Base-by-base conservation (phyloP, 2,888 invertebrate genomes). In the Allolobophora icterica region DNA sequence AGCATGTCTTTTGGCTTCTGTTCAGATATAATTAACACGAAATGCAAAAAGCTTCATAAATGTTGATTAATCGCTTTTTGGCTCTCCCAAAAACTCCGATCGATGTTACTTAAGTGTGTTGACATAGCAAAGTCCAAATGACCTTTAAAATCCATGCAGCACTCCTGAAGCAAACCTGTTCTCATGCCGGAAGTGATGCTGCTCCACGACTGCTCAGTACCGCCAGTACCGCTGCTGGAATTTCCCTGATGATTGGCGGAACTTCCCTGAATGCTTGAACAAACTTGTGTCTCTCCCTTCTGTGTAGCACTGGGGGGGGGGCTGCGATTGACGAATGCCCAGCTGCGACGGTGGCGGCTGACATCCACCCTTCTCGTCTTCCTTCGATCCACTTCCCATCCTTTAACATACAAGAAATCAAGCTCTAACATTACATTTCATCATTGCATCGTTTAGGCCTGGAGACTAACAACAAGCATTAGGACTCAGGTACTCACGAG, bases 151-250 rank as follows among this genome's bases (percentile, higher is more conserved):
- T 71, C 71, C 71, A 71, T n/a, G 30, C 8, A 71, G 11, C 13
- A 71, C 71, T n/a, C 30, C 30, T 71, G n/a, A 71, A 3, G 6
- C 87, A 87, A 35, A 91, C 91, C 90, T 91, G 71, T 71, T 71
- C 91, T 92, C 71, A 90, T 91, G 92, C 92, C 92, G 90, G 90
- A 91, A 58, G 95, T 95, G 91, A 96, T 95, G 94, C 95, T 95
- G 95, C 96, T 96, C 96, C 96, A 96, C 92, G 95, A 94, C 95
- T 95, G 84, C 42, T 40, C 94, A 93, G 92, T 91, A 93, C 58
- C n/a, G 71, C 84, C 94, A 93, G 92, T 91, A 93, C 58, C n/a
- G 71, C 71, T 71, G 71, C 71, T 42, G 83, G 38, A 40, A 71
- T 71, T 91, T 93, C 90, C 90, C 91, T 89, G 40, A 84, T 90